Percentiles rank a stretch among this genome's conserved stretches.
Evolutionary conservation across 2,797 vertebrate species (phyloP).

Genomic region (Sciaenops ocellatus): DNA sequence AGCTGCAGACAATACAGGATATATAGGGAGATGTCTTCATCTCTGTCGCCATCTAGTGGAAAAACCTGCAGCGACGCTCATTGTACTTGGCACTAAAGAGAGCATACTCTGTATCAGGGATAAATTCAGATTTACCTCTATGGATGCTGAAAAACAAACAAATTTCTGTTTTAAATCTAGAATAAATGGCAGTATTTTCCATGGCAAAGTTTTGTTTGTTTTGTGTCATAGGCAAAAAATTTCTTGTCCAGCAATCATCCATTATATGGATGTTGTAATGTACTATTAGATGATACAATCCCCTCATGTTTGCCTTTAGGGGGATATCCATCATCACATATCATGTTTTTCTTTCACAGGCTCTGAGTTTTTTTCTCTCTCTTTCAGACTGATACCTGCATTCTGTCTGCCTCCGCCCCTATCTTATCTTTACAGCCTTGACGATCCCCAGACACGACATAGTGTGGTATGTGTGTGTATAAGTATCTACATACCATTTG

Average conservation of each 20-base stretch:
- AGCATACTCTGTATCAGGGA: not conserved
- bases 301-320: not conserved
- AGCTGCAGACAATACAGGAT: not conserved
- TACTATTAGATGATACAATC: not conserved
- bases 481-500: slow-evolving; percentile 2
- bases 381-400: not conserved
- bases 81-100: not conserved
- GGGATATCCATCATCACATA: not conserved
- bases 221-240: too few species aligned
- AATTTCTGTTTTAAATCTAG: not conserved
- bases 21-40: not conserved
- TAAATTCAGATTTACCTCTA: not conserved
- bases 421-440: slow-evolving; percentile 48
- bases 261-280: not conserved
- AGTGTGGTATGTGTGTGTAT: slow-evolving; percentile 3
- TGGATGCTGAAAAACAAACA: not conserved
- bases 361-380: not conserved
- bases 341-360: not conserved
- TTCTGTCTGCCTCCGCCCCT: not conserved
- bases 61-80: fast-evolving
- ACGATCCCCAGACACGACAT: slow-evolving; percentile 27
- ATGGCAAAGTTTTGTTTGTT: too few species aligned
- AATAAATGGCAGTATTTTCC: not conserved
- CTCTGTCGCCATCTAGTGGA: slow-evolving; percentile 71
- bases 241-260: not conserved